Percentiles rank a stretch among this genome's conserved stretches.
Conservation (phyloP, 2,113 vertebrate genomes). For the Clarias gariepinus region DNA sequence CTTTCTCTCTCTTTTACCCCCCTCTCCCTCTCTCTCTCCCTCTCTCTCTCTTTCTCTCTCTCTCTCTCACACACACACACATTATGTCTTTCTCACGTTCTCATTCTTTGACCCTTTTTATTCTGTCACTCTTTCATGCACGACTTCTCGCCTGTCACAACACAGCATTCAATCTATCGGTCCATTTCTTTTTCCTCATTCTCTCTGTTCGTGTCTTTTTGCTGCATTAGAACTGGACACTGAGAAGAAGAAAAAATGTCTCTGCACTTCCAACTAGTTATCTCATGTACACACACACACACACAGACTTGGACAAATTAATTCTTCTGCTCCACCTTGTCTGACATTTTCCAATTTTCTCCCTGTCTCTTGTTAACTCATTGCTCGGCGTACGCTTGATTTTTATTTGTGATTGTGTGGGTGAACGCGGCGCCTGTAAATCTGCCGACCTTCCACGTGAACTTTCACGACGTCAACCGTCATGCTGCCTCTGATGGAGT, state of each 20-base stretch:
- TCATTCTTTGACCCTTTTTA: constrained; percentile 4
- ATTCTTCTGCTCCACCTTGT: constrained; percentile 42
- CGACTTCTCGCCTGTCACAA: constrained; percentile 4
- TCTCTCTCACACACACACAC: neutral
- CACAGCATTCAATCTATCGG: neutral
- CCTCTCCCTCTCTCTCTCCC: neutral
- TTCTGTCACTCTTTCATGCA: constrained; percentile 12
- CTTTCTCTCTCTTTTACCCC: neutral
- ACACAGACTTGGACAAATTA: constrained; percentile 52
- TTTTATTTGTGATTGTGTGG: constrained; percentile 39
- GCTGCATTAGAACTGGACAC: neutral
- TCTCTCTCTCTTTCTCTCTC: neutral
- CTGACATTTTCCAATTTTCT: constrained; percentile 54
- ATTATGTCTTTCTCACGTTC: neutral
- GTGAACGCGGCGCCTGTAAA: constrained; percentile 7
- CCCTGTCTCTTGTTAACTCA: constrained; percentile 47
- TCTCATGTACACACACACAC: constrained; percentile 24
- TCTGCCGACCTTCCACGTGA: constrained; percentile 29
- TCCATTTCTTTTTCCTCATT: neutral
- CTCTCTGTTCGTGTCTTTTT: neutral
- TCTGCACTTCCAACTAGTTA: constrained; percentile 1
- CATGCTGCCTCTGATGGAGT: neutral
- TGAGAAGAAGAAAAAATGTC: neutral
- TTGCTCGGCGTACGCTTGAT: constrained; percentile 30
- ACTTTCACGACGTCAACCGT: constrained; percentile 2